Conservation (phyloP, 2,797 vertebrate genomes). For the Ceryle rudis region DNA sequence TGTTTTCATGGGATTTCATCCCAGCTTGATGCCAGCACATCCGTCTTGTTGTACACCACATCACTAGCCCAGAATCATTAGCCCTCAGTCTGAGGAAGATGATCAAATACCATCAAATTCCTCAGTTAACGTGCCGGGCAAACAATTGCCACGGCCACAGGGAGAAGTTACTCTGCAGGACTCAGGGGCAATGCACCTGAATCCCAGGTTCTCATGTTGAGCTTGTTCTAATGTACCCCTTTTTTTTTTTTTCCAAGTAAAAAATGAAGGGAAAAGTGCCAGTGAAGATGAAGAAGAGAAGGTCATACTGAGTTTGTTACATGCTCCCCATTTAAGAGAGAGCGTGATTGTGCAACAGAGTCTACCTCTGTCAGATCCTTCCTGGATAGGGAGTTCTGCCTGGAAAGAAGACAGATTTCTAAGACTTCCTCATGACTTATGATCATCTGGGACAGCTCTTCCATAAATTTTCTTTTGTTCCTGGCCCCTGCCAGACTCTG, state of each 20-base stretch:
- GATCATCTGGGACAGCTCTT: not conserved
- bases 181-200: not conserved
- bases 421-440: not conserved
- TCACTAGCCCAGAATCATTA: not conserved
- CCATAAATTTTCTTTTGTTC: not conserved
- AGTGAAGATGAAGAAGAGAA: not conserved
- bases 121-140: not conserved
- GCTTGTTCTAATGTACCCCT: not conserved
- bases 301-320: not conserved
- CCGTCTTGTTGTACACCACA: too few relatives aligned
- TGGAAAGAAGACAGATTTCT: not conserved
- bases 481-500: not conserved
- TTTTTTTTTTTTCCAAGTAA: not conserved
- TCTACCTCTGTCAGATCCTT: not conserved
- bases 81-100: not conserved
- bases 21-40: not conserved
- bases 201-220: not conserved
- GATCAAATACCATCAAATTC: not conserved
- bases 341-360: not conserved
- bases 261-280: not conserved
- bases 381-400: not conserved
- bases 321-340: not conserved
- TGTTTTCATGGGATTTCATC: not conserved
- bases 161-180: not conserved
- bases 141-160: not conserved